phyloP scores from a whole-genome alignment of 2,888 invertebrate genomes.

The Spatulosminthurus flaviceps region DNA sequence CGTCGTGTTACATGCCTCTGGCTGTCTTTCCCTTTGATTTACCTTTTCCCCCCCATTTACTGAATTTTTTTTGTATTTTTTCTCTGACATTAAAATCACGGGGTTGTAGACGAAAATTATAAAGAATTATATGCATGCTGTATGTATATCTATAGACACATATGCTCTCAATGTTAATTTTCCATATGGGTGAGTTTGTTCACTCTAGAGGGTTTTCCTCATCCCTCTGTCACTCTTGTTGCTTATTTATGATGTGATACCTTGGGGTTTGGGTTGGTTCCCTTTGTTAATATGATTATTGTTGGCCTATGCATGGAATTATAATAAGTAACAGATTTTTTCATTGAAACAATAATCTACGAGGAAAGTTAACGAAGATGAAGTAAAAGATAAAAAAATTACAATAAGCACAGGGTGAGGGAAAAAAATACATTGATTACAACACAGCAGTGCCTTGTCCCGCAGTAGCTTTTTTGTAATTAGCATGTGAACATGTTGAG shows the following conservation, averaged over 20 bases:
- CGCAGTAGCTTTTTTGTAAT: background rate
- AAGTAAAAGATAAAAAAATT: too few relatives aligned
- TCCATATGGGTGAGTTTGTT: too few relatives aligned
- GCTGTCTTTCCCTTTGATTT: background rate
- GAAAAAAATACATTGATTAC: background rate
- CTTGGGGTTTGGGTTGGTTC: background rate
- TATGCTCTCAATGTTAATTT: too few relatives aligned
- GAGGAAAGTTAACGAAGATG: background rate
- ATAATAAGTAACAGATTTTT: conserved; percentile 15
- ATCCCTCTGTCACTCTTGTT: background rate
- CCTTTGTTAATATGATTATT: conserved; percentile 9
- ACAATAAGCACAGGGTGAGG: too few relatives aligned
- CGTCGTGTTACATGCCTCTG: background rate
- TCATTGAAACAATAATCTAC: background rate
- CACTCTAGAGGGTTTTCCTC: background rate
- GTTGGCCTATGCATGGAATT: conserved; percentile 10
- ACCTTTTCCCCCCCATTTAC: background rate
- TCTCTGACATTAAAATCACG: too few relatives aligned
- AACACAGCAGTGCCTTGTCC: background rate
- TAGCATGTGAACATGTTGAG: background rate
- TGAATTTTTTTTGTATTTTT: too few relatives aligned
- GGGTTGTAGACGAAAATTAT: too few relatives aligned
- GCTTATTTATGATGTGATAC: background rate
- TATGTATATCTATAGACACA: background rate
- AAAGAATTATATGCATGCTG: background rate